Conservation (phyloP, 1,140 invertebrate genomes). For the Tetramorium parvispinum region DNA sequence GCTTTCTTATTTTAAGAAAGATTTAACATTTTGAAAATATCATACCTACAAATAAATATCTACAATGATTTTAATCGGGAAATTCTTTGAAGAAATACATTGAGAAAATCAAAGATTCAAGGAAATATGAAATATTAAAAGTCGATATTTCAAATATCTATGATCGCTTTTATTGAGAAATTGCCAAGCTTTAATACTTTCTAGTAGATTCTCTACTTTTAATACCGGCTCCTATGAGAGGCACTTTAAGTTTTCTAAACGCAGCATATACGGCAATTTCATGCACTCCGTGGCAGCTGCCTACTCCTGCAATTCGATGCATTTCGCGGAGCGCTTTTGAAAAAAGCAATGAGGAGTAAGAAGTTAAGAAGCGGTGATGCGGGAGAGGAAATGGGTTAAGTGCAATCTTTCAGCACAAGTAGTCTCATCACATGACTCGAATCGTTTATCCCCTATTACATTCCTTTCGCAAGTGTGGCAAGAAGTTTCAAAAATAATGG, state of each 20-base stretch:
- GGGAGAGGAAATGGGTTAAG: constrained; percentile 34
- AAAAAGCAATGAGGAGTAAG: constrained; percentile 17
- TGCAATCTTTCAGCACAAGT: constrained; percentile 19
- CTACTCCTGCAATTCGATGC: constrained; percentile 28
- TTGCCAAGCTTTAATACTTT: background rate
- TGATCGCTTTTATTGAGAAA: background rate
- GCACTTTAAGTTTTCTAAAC: constrained; percentile 12
- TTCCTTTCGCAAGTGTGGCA: background rate
- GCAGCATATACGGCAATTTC: constrained; percentile 11
- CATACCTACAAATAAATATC: background rate
- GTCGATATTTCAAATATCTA: background rate
- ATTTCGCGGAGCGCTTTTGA: constrained; percentile 30
- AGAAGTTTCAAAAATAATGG: constrained; percentile 14
- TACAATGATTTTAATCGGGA: background rate
- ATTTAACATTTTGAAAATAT: background rate
- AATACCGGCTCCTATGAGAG: background rate
- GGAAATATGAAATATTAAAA: constrained; percentile 11
- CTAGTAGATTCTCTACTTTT: background rate
- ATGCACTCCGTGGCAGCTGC: constrained; percentile 19
- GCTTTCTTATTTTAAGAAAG: background rate
- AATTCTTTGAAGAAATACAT: background rate
- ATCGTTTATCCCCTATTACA: constrained; percentile 15
- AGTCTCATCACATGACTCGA: constrained; percentile 2
- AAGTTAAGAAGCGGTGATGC: constrained; percentile 27
- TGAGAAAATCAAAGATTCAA: background rate